These are phyloP conservation scores for Petrocephalus sullivani DNA, from an alignment of 2,797 vertebrate species.

Conservation along the genomic window DNA sequence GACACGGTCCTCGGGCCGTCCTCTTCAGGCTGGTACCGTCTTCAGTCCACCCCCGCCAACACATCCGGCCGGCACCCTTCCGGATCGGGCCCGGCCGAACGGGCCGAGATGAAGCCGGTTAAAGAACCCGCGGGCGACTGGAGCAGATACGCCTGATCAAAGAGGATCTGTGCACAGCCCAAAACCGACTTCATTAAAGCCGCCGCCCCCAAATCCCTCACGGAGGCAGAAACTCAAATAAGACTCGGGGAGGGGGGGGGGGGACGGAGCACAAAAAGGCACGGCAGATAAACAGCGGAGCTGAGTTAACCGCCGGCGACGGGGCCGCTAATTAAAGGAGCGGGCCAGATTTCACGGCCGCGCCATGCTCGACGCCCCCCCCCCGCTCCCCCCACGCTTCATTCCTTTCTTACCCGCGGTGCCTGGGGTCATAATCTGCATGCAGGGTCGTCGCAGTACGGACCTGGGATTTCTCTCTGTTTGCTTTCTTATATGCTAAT, in stretches of 20 bases:
- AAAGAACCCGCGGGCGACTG: conserved; percentile 13
- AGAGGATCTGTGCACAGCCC: conserved; percentile 24
- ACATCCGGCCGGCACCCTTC: background rate
- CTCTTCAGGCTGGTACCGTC: background rate
- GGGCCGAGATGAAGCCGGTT: background rate
- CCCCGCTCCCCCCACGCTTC: background rate
- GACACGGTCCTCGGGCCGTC: background rate
- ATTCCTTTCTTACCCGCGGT: background rate
- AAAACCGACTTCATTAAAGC: conserved; percentile 29
- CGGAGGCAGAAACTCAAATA: conserved; percentile 15
- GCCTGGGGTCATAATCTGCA: background rate
- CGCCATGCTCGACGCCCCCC: background rate
- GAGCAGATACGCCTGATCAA: conserved; percentile 33
- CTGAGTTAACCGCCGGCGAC: background rate
- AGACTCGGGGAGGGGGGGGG: background rate
- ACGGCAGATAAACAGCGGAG: background rate
- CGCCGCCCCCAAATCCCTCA: background rate
- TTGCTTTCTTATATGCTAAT: background rate
- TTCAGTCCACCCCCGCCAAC: background rate
- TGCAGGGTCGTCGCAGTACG: background rate
- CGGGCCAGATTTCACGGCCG: background rate
- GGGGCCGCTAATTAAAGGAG: conserved; percentile 1
- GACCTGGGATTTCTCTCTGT: background rate
- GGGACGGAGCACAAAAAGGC: background rate
- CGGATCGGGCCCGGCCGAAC: background rate